phyloP scores from a whole-genome alignment of 2,888 invertebrate genomes.

The Pocota personata region DNA sequence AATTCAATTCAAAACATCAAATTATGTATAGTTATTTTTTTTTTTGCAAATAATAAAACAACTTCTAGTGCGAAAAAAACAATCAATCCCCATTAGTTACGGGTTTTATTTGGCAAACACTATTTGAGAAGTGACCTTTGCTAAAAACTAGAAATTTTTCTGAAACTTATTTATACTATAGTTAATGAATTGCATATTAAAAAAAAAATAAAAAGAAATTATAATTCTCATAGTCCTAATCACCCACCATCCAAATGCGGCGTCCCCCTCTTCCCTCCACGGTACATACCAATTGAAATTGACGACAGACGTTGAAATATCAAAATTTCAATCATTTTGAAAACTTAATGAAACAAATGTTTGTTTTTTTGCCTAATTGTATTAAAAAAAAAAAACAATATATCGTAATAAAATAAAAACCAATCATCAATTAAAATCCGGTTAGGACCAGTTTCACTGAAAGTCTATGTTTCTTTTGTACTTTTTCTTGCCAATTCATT shows the following conservation, averaged over 20 bases:
- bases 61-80: neutral
- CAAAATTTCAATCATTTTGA: neutral
- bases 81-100: neutral
- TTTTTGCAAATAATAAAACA: neutral
- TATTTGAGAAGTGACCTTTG: neutral
- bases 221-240: neutral
- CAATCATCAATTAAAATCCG: conserved; percentile 14
- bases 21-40: neutral
- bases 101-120: no score
- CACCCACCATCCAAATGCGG: neutral
- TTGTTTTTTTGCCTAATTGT: neutral
- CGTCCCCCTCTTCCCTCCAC: neutral
- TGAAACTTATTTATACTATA: neutral
- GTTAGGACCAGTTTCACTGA: neutral
- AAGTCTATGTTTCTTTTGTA: neutral
- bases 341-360: neutral
- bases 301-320: no score
- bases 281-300: neutral
- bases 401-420: neutral
- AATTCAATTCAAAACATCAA: neutral
- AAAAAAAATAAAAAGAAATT: neutral
- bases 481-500: neutral
- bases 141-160: neutral
- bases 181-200: neutral
- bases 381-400: neutral